A percentile compares a stretch with the other conserved stretches of the same genome.
phyloP scores from a whole-genome alignment of 2,113 vertebrate species.

The Thunnus thynnus region DNA sequence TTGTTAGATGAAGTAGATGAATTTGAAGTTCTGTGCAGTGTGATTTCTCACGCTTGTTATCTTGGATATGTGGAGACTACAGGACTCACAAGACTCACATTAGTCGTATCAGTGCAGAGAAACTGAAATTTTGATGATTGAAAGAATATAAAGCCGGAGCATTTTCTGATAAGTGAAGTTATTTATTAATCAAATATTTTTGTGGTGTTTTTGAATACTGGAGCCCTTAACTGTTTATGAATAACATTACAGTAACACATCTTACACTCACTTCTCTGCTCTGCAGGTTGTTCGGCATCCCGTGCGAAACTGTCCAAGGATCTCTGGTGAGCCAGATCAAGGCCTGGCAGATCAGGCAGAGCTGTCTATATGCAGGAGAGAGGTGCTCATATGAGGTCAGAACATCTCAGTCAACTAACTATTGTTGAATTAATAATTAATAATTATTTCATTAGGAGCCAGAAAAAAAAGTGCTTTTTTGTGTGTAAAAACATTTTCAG shows the following conservation, averaged over 20 bases:
- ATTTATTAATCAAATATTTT: neutral
- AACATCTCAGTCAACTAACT: neutral
- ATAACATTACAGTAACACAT: neutral
- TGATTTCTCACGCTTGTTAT: neutral
- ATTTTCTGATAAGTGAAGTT: neutral
- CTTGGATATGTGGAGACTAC: neutral
- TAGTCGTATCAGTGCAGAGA: constrained; percentile 2
- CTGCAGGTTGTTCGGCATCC: constrained; percentile 74
- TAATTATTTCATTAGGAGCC: too few relatives aligned
- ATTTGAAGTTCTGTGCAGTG: neutral
- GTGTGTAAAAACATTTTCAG: neutral
- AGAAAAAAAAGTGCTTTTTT: too few relatives aligned
- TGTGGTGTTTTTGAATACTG: neutral
- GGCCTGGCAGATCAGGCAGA: constrained; percentile 68
- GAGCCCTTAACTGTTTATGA: neutral
- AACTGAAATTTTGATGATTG: neutral
- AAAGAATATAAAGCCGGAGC: neutral
- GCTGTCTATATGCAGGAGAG: constrained; percentile 66
- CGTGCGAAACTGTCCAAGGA: constrained; percentile 55
- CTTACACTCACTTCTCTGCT: neutral
- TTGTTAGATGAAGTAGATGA: constrained; percentile 19
- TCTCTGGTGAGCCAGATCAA: constrained; percentile 79
- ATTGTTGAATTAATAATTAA: too few relatives aligned
- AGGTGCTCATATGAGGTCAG: constrained; percentile 78
- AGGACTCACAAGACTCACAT: constrained; percentile 42